These are phyloP conservation scores for Botia kubotai DNA, from an alignment of 2,797 vertebrate species.

Conservation along the genomic window DNA sequence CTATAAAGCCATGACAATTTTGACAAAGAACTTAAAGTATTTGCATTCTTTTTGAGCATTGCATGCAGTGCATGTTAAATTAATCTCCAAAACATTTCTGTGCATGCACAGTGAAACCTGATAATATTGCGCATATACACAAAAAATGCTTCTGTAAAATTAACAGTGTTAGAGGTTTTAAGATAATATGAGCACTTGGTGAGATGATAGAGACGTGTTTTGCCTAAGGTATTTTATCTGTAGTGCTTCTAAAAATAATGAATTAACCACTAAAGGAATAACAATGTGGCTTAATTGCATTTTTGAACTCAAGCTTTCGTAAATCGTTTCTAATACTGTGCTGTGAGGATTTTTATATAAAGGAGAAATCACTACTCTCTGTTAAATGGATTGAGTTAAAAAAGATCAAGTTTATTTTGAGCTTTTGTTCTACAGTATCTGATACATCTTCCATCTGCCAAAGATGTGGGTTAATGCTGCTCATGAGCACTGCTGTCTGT, in stretches of 20 bases:
- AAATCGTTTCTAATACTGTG: too few relatives aligned
- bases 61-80: too few relatives aligned
- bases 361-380: background rate
- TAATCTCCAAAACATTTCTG: too few relatives aligned
- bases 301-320: too few relatives aligned
- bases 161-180: too few relatives aligned
- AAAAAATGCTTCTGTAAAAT: too few relatives aligned
- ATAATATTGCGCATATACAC: too few relatives aligned
- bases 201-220: background rate
- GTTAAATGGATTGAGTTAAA: background rate
- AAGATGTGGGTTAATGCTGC: slow-evolving; percentile 1
- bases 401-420: background rate
- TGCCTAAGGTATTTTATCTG: slow-evolving; percentile 9
- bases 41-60: background rate
- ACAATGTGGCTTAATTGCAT: background rate
- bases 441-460: background rate
- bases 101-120: too few relatives aligned
- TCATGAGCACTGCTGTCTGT: background rate
- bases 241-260: background rate
- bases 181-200: background rate
- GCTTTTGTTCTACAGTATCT: background rate
- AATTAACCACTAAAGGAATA: background rate
- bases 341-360: too few relatives aligned
- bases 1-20: background rate
- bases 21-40: background rate